These are phyloP conservation scores for Pseudorhombus dupliciocellatus DNA, from an alignment of 2,113 vertebrate species.

Conservation along the genomic window DNA sequence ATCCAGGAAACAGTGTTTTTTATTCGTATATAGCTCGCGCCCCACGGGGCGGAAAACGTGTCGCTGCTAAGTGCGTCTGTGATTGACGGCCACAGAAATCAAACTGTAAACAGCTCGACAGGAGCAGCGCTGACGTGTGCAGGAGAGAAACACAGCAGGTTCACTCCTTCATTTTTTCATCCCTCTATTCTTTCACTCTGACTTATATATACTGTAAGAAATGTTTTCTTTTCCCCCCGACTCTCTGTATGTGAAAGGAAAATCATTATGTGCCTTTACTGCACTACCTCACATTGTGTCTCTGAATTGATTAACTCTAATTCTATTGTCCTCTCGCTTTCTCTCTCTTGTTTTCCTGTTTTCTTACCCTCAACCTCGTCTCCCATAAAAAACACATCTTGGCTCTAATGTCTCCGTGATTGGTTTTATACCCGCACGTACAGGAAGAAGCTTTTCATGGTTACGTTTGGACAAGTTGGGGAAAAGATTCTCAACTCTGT, in stretches of 20 bases:
- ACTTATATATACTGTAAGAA: neutral
- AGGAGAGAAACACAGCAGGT: neutral
- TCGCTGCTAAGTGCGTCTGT: neutral
- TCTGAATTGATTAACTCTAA: neutral
- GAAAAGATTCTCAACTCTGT: neutral
- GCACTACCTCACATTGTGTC: neutral
- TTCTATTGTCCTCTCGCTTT: neutral
- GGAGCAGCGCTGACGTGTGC: too few species aligned
- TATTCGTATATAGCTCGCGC: neutral
- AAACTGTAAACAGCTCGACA: neutral
- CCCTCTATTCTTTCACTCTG: neutral
- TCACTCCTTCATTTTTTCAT: neutral
- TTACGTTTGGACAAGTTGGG: neutral
- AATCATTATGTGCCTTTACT: neutral
- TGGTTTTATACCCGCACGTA: neutral
- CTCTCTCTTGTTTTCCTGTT: neutral
- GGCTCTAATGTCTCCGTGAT: neutral
- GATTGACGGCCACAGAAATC: conserved; percentile 1
- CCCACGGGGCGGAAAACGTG: neutral
- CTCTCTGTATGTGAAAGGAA: neutral
- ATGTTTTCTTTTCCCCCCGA: neutral
- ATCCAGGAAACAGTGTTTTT: too few species aligned
- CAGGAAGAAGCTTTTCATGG: neutral
- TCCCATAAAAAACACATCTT: neutral
- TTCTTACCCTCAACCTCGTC: neutral